Evolutionary conservation across 2,113 vertebrate genomes (phyloP), one percentile per base, ranked within the genome.

Genomic region (Genyomyrus donnyi): DNA sequence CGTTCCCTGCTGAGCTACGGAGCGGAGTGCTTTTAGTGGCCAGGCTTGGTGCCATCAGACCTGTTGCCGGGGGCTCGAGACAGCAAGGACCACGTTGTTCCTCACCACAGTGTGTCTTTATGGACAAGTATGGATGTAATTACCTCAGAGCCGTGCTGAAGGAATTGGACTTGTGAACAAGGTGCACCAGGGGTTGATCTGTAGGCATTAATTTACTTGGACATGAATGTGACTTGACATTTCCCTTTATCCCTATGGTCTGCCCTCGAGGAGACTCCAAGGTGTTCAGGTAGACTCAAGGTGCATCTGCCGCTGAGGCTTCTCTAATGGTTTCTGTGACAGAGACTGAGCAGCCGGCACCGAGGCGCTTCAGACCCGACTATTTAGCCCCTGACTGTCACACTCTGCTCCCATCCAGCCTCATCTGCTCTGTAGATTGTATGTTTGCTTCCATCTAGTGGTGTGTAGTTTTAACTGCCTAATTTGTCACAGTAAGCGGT

Each of bases 381-480:
- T n/a, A 31, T 31, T 27, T 15, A 74, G 11, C 7, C 56, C 21
- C 21, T 6, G 24, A 62, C 56, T 62, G 56, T 42, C 74, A 2
- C 13, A 80, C 13, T 42, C 4, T 10, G 6, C 74, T 77, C 13
- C 5, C 74, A 19, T 77, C 35, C 74, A 42, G 27, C 74, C 15
- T 17, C 74, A 77, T 3, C 45, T 27, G 9, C 49, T 31, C 10
- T 24, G 5, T 21, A n/a, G 31, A 70, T 74, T 24, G 31, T 48
- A n/a, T 74, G n/a, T 74, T 48, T 77, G 88, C 39, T 24, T n/a
- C 56, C 87, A 70, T 83, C 88, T 42, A 24, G 91, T 88, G 91
- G 31, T 42, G 70, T 48, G 42, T 46, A 56, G 10, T 10, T 5
- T 21, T 9, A 53, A 27, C 21, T 46, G 5, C 62, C 3, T 15